A percentile compares a stretch with the other conserved stretches of the same genome.
phyloP scores from a whole-genome alignment of 1,140 invertebrate species.

The Stenopsyche tienmushanensis region DNA sequence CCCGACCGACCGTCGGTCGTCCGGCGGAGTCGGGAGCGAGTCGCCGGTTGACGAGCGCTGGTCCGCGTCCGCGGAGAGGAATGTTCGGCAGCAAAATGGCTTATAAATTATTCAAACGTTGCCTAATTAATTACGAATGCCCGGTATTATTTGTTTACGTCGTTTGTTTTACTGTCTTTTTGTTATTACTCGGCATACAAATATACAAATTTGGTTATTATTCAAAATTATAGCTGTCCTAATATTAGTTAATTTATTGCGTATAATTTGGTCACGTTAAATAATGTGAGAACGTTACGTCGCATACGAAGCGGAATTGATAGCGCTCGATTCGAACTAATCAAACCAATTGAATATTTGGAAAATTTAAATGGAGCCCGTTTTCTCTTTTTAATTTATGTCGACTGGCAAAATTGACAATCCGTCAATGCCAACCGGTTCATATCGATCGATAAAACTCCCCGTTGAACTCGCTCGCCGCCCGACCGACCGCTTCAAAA shows the following conservation, averaged over 20 bases:
- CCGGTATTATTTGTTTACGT: background rate
- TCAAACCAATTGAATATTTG: too few relatives aligned
- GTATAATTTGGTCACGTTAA: too few relatives aligned
- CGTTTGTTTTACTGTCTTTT: constrained; percentile 12
- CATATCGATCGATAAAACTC: too few relatives aligned
- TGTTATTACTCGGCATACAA: background rate
- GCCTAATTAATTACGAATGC: constrained; percentile 22
- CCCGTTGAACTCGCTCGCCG: too few relatives aligned
- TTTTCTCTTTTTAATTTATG: too few relatives aligned
- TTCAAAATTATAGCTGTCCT: background rate
- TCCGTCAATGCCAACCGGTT: too few relatives aligned
- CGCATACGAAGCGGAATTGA: background rate
- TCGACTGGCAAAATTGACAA: too few relatives aligned
- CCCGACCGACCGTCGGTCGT: too few relatives aligned
- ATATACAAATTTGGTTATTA: background rate
- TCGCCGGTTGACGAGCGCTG: background rate
- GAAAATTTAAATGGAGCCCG: too few relatives aligned
- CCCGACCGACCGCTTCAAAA: constrained; percentile 1
- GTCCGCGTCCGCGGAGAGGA: background rate
- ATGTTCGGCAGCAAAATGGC: background rate
- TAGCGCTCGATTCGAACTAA: too few relatives aligned
- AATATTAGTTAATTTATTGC: background rate
- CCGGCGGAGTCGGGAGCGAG: too few relatives aligned
- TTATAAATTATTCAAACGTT: constrained; percentile 25
- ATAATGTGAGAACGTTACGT: background rate